phyloP scores from a whole-genome alignment of 1,140 invertebrate species.

The Brachionus calyciflorus region DNA sequence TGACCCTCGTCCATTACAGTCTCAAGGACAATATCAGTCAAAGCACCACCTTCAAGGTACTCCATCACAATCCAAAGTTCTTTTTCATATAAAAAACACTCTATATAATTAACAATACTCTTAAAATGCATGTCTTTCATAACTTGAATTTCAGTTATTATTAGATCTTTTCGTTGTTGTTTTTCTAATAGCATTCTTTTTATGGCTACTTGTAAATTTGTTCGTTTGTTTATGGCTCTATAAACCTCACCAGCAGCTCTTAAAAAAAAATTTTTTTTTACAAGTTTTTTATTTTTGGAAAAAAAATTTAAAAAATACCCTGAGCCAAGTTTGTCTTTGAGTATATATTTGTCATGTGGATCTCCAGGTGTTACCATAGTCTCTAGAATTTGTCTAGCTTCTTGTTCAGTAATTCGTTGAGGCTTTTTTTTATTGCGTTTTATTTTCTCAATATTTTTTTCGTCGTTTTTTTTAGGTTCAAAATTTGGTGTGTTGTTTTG shows the following conservation, averaged over 20 bases:
- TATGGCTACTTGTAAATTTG: constrained; percentile 58
- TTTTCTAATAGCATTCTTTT: constrained; percentile 64
- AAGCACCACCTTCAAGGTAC: constrained; percentile 64
- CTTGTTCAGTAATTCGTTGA: constrained; percentile 14
- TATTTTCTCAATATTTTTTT: constrained; percentile 20
- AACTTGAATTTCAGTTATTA: constrained; percentile 64
- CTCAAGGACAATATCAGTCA: constrained; percentile 65
- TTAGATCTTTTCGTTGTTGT: constrained; percentile 64
- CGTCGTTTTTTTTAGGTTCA: background rate
- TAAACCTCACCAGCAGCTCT: constrained; percentile 47
- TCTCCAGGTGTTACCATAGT: constrained; percentile 29
- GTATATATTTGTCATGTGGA: constrained; percentile 40
- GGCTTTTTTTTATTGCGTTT: constrained; percentile 30
- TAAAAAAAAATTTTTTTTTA: background rate
- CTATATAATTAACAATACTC: constrained; percentile 64
- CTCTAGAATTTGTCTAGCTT: constrained; percentile 35
- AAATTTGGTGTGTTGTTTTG: background rate
- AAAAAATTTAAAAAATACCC: constrained; percentile 40
- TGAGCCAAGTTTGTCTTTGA: constrained; percentile 43
- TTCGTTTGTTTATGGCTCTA: constrained; percentile 21
- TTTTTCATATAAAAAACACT: constrained; percentile 52
- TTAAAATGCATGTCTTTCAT: constrained; percentile 59
- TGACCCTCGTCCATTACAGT: constrained; percentile 63
- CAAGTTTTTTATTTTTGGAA: background rate
- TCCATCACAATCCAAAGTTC: constrained; percentile 66